These are phyloP conservation scores for Bergia puertoricense DNA, from an alignment of 92 coral and sea anemone species.

Conservation along the genomic window DNA sequence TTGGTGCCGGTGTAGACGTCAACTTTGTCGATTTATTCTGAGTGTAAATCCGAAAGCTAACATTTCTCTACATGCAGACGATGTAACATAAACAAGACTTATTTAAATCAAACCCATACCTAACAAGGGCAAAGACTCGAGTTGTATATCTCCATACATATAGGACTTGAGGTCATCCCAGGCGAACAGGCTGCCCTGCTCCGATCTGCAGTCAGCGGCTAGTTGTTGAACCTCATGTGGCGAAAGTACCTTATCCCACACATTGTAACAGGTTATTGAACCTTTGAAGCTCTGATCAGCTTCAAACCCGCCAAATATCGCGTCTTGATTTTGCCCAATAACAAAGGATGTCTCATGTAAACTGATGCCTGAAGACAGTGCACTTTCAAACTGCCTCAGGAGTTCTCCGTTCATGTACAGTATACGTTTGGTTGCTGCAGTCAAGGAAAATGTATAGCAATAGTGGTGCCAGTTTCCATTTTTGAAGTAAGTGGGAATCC, in stretches of 20 bases:
- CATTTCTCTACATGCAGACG: too few relatives aligned
- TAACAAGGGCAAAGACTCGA: neutral
- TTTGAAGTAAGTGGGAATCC: neutral
- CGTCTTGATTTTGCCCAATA: conserved; percentile 21
- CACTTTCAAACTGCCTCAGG: rapidly evolving
- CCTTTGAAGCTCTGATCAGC: neutral
- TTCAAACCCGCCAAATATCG: neutral
- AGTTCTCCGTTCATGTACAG: neutral
- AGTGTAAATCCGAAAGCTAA: too few relatives aligned
- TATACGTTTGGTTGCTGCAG: neutral
- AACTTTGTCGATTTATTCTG: too few relatives aligned
- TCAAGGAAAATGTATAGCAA: neutral
- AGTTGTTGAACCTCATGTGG: conserved; percentile 9
- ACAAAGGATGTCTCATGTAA: neutral
- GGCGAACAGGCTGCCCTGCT: conserved; percentile 7
- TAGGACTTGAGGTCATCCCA: conserved; percentile 32
- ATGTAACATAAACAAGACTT: too few relatives aligned
- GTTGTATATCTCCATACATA: conserved; percentile 14
- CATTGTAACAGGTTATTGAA: conserved; percentile 21
- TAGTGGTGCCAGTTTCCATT: conserved; percentile 23
- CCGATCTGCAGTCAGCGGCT: conserved; percentile 11
- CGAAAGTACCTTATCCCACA: conserved; percentile 19
- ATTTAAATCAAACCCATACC: neutral
- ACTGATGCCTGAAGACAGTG: neutral
- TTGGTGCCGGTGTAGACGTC: too few relatives aligned